These are phyloP conservation scores for Timandra comae DNA, from an alignment of 2,888 invertebrate species.

Conservation along the genomic window DNA sequence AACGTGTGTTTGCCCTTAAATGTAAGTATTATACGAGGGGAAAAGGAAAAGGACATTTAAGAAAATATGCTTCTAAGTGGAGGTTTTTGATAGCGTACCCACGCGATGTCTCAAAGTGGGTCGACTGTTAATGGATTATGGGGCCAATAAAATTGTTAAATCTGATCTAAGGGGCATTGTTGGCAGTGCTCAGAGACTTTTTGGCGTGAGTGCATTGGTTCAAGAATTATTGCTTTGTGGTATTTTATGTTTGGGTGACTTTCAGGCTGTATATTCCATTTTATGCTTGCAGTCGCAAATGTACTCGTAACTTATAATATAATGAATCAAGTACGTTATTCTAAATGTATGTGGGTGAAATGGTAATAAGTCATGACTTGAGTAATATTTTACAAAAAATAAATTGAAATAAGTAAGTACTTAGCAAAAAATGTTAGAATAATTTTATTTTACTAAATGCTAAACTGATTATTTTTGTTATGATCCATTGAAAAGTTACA, in stretches of 20 bases:
- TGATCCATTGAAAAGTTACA: too few relatives aligned
- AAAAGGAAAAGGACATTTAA: conserved; percentile 23
- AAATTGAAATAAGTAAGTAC: background rate
- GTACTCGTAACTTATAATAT: background rate
- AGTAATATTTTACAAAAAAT: background rate
- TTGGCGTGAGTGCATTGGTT: too few relatives aligned
- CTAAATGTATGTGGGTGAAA: background rate
- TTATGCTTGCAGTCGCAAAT: background rate
- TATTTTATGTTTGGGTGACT: background rate
- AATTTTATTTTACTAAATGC: background rate
- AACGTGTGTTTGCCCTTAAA: conserved; percentile 31
- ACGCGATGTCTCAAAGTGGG: background rate
- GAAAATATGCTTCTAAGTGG: conserved; percentile 24
- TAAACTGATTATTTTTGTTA: background rate
- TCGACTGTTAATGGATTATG: background rate
- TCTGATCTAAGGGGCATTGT: background rate
- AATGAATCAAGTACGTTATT: background rate
- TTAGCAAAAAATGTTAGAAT: background rate
- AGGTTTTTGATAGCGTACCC: background rate
- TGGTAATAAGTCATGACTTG: background rate
- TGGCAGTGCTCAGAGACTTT: background rate
- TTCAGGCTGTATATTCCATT: background rate
- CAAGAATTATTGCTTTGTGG: background rate
- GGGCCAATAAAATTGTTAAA: background rate
- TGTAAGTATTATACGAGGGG: conserved; percentile 32